phyloP scores from a whole-genome alignment of 2,113 vertebrate species.

The Pseudopodoces humilis region DNA sequence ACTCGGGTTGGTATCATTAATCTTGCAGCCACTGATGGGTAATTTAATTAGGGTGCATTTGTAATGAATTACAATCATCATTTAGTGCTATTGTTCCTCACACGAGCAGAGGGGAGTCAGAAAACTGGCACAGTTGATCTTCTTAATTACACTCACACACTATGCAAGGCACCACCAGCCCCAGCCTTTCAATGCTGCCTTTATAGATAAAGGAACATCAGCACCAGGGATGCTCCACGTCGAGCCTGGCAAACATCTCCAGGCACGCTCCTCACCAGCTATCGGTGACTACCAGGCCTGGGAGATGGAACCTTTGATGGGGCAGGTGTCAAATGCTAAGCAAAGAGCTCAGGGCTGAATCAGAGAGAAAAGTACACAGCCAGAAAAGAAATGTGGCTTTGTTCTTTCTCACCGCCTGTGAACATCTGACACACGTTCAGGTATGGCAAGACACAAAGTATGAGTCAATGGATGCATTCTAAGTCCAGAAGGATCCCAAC shows the following conservation, averaged over 20 bases:
- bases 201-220: background rate
- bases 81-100: constrained; percentile 65
- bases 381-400: background rate
- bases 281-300: background rate
- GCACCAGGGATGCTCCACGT: background rate
- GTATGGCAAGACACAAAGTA: background rate
- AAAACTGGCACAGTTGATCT: constrained; percentile 26
- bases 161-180: background rate
- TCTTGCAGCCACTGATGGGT: constrained; percentile 64
- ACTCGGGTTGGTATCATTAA: constrained; percentile 64
- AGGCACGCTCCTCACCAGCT: background rate
- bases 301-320: background rate
- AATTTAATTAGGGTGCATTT: constrained; percentile 76
- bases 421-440: background rate
- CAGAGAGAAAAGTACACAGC: background rate
- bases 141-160: constrained; percentile 9
- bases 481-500: background rate
- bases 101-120: constrained; percentile 34
- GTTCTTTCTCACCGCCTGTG: background rate
- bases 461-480: accelerated
- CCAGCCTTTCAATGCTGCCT: background rate
- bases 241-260: background rate
- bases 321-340: background rate
- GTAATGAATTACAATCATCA: constrained; percentile 77
- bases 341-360: background rate